Percentiles rank a stretch among this genome's conserved stretches.
These are phyloP conservation scores for Cherax destructor DNA, from an alignment of 1,140 invertebrate genomes.

Conservation along the genomic window DNA sequence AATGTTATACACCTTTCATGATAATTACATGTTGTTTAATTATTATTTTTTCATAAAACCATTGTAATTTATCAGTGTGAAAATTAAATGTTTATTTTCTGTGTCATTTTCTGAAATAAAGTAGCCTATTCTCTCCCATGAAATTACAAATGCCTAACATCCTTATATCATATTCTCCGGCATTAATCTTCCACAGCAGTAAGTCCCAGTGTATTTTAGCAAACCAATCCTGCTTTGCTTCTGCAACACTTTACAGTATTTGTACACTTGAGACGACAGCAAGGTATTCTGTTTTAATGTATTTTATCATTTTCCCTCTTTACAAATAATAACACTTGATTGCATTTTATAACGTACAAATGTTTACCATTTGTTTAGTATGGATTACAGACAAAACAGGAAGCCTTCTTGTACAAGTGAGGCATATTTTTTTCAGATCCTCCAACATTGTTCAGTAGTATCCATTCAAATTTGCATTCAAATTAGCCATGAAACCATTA, in stretches of 20 bases:
- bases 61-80: not conserved
- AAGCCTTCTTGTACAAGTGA: no score
- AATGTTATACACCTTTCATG: not conserved
- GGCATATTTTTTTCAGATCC: no score
- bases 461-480: no score
- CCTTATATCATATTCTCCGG: not conserved
- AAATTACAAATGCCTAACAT: slow-evolving; percentile 1
- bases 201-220: not conserved
- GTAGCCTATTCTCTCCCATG: not conserved
- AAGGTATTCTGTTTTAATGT: not conserved
- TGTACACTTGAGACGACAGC: not conserved
- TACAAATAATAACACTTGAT: no score
- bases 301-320: no score
- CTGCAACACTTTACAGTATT: not conserved
- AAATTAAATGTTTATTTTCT: not conserved
- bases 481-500: no score
- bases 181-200: not conserved
- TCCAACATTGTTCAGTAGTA: no score
- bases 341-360: no score
- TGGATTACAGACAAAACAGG: no score
- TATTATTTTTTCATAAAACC: not conserved
- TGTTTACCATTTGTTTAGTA: no score
- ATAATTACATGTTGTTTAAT: not conserved
- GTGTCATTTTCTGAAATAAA: not conserved
- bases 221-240: not conserved